These are phyloP conservation scores for Rhadinocentrus ornatus DNA, from an alignment of 2,797 vertebrate genomes.

Conservation along the genomic window DNA sequence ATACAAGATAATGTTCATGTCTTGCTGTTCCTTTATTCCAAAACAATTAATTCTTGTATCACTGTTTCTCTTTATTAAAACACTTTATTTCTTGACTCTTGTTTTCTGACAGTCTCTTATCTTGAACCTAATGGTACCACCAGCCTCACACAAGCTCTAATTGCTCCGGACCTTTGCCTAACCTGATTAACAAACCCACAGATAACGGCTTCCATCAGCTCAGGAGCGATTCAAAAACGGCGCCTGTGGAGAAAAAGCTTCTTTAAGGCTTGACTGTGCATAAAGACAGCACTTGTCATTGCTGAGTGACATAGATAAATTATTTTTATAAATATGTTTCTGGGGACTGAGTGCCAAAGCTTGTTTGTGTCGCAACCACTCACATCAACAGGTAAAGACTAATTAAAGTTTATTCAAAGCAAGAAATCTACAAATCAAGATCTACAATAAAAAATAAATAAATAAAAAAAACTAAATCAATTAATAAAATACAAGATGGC, in stretches of 20 bases:
- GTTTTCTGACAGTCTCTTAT: constrained; percentile 58
- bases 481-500: neutral
- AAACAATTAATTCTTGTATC: no score
- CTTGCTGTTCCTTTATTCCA: no score
- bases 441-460: neutral
- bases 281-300: no score
- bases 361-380: constrained; percentile 35
- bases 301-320: neutral
- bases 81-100: constrained; percentile 48
- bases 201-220: constrained; percentile 51
- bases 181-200: constrained; percentile 36
- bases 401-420: no score
- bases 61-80: no score
- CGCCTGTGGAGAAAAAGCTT: constrained; percentile 22
- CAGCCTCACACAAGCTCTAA: constrained; percentile 27
- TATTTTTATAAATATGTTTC: constrained; percentile 7
- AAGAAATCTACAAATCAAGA: neutral
- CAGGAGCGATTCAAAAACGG: constrained; percentile 17
- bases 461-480: neutral
- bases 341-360: constrained; percentile 62
- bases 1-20: no score
- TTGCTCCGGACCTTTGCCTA: constrained; percentile 32
- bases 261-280: no score
- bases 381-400: constrained; percentile 53
- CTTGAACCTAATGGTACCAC: constrained; percentile 64